These are phyloP conservation scores for Gymnorhina tibicen DNA, from an alignment of 2,113 vertebrate species.

Conservation along the genomic window DNA sequence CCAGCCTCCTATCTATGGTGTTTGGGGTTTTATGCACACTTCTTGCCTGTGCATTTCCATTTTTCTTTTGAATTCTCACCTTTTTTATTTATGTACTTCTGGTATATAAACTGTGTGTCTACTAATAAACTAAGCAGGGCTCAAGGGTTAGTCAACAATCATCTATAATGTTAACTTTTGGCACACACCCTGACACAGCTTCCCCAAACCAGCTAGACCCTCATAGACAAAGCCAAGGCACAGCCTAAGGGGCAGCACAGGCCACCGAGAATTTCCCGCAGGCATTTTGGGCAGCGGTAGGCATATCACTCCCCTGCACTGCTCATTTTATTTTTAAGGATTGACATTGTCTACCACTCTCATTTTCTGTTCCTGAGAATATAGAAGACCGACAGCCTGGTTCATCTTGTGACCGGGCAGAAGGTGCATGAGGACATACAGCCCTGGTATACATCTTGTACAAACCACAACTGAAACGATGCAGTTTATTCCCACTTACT, in stretches of 20 bases:
- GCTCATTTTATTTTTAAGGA: neutral
- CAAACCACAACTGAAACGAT: fast-evolving
- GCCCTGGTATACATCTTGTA: neutral
- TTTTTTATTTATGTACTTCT: neutral
- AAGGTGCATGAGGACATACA: neutral
- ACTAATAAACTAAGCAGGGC: neutral
- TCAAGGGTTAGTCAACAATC: neutral
- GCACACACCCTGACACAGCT: neutral
- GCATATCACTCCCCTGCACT: neutral
- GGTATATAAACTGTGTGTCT: neutral
- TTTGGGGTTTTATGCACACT: neutral
- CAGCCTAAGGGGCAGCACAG: neutral
- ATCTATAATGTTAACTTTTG: neutral
- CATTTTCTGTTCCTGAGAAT: neutral
- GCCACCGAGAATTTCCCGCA: neutral
- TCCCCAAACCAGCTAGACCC: neutral
- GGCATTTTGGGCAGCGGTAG: neutral
- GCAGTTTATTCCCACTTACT: neutral
- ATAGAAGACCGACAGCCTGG: neutral
- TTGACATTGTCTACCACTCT: neutral
- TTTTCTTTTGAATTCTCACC: neutral
- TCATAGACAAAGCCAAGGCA: neutral
- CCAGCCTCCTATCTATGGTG: neutral
- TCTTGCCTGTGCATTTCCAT: neutral
- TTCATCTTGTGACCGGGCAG: neutral